Percentiles rank a stretch among this genome's conserved stretches.
Conservation (phyloP, 2,113 vertebrate genomes). For the Zosterops borbonicus region DNA sequence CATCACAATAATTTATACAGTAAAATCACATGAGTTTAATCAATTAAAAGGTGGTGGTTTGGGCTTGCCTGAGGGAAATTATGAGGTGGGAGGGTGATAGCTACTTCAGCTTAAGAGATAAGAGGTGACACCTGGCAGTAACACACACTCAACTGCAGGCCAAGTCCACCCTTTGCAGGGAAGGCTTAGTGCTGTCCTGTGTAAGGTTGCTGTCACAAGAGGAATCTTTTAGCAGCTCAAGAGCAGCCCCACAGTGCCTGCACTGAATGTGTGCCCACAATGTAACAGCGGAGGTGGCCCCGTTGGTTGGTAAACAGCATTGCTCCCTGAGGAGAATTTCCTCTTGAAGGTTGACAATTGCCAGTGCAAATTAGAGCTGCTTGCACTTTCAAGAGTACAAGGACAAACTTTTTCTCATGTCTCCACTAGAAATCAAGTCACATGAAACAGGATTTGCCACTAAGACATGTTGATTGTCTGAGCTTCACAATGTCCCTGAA, state of each 20-base stretch:
- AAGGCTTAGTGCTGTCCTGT: neutral
- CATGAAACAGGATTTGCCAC: neutral
- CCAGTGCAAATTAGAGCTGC: neutral
- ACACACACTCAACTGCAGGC: neutral
- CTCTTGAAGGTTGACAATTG: neutral
- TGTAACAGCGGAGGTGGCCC: neutral
- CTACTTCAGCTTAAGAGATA: neutral
- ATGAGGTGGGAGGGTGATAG: neutral
- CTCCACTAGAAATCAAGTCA: neutral
- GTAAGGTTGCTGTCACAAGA: neutral
- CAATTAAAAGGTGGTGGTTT: neutral
- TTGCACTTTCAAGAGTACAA: neutral
- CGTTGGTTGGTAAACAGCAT: neutral
- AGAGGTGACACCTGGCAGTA: neutral
- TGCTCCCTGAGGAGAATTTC: neutral
- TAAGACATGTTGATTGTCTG: neutral
- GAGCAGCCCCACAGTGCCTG: neutral
- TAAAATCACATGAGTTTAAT: neutral
- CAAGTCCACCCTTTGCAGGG: neutral
- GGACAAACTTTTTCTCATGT: neutral
- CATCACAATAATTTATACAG: neutral
- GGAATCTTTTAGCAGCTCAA: neutral
- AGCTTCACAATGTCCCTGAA: neutral
- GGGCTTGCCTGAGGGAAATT: neutral
- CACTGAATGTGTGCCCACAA: fast-evolving